These are phyloP conservation scores for Leucophenga varia DNA, from an alignment of 1,140 invertebrate genomes.

Conservation along the genomic window DNA sequence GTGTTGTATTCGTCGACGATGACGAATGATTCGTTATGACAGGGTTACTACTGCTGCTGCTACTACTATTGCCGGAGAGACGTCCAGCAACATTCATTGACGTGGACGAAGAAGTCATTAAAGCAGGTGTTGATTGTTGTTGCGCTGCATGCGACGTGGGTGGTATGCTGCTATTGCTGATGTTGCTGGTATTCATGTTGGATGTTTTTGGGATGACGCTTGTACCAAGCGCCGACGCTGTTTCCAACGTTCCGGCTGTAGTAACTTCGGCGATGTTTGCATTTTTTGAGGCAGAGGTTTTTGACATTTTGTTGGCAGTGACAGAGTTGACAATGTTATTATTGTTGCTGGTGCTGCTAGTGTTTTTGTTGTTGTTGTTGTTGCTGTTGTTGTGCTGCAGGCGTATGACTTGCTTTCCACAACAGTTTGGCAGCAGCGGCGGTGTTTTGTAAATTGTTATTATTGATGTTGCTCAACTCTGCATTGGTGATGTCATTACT, in stretches of 20 bases:
- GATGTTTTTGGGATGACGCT: constrained; percentile 7
- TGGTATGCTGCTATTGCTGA: constrained; percentile 7
- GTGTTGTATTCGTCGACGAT: constrained; percentile 1
- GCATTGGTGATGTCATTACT: too few species aligned
- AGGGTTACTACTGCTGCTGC: constrained; percentile 35
- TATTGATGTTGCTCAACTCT: too few species aligned
- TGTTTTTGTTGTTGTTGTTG: constrained; percentile 3
- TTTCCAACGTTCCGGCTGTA: background rate
- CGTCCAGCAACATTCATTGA: background rate
- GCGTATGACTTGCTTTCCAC: too few species aligned
- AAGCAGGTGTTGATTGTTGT: constrained; percentile 8
- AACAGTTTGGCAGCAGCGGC: too few species aligned
- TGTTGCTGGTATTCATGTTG: constrained; percentile 14
- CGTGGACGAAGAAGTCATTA: constrained; percentile 8
- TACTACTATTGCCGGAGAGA: constrained; percentile 4
- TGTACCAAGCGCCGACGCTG: background rate
- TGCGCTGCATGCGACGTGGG: background rate
- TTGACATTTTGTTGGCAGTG: too few species aligned
- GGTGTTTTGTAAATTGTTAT: too few species aligned
- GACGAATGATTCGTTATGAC: constrained; percentile 1
- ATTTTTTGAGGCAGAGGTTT: too few species aligned
- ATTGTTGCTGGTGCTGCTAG: too few species aligned
- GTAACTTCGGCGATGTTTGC: too few species aligned
- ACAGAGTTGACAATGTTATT: too few species aligned
- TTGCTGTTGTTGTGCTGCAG: background rate